These are phyloP conservation scores for Sceloporus undulatus DNA, from an alignment of 2,113 vertebrate genomes.

Conservation along the genomic window DNA sequence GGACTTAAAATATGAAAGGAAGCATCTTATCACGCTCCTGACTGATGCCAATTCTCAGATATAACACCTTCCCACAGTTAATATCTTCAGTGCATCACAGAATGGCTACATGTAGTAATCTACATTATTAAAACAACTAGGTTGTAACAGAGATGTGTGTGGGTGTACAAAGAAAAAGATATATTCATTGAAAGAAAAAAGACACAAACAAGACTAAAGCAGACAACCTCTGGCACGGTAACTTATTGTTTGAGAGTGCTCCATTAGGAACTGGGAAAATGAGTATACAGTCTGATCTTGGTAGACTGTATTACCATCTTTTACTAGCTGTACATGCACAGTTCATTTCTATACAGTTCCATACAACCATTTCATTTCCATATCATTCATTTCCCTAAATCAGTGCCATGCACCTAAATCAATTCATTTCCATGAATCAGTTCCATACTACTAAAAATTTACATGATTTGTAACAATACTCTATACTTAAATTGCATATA, in stretches of 20 bases:
- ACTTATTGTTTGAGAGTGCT: not conserved
- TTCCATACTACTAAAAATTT: not conserved
- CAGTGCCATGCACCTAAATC: not conserved
- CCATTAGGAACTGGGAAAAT: not conserved
- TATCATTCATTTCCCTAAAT: not conserved
- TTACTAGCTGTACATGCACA: not conserved
- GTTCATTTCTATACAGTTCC: too few species aligned
- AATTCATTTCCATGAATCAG: not conserved
- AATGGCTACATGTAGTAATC: not conserved
- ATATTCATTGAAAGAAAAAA: not conserved
- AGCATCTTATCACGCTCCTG: not conserved
- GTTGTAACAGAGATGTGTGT: not conserved
- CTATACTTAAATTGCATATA: conserved; percentile 3
- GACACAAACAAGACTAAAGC: not conserved
- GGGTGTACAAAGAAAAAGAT: not conserved
- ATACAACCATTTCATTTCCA: not conserved
- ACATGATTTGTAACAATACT: not conserved
- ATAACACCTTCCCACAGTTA: not conserved
- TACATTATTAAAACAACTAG: not conserved
- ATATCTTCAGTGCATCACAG: not conserved
- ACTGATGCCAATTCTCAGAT: not conserved
- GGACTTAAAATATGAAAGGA: not conserved
- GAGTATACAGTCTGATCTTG: not conserved
- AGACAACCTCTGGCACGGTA: not conserved
- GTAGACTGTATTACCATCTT: not conserved